Conservation (phyloP, 2,888 invertebrate genomes). For the Latheticus oryzae region DNA sequence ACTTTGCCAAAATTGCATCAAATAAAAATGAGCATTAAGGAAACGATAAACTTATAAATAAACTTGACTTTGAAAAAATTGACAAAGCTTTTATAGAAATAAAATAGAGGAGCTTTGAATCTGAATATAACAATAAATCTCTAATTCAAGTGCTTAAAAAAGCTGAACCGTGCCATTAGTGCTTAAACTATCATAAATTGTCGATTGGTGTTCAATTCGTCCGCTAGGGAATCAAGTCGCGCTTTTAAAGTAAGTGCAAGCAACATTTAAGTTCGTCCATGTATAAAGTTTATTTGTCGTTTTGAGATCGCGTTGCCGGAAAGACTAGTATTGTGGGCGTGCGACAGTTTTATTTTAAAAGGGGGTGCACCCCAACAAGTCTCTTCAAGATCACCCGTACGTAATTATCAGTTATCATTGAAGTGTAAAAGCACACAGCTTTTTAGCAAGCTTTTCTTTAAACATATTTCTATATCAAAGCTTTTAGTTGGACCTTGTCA, state of each 20-base stretch:
- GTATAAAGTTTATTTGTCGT: constrained; percentile 65
- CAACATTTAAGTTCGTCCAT: constrained; percentile 61
- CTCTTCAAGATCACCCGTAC: constrained; percentile 66
- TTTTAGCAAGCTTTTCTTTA: constrained; percentile 64
- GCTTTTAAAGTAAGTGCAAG: constrained; percentile 63
- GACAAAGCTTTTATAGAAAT: constrained; percentile 45
- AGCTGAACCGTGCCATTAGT: constrained; percentile 59
- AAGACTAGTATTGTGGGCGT: constrained; percentile 61
- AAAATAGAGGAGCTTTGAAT: constrained; percentile 60
- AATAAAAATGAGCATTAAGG: constrained; percentile 8
- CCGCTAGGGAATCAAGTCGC: constrained; percentile 56
- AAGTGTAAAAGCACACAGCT: constrained; percentile 63
- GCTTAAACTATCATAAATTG: constrained; percentile 65
- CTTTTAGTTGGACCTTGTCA: constrained; percentile 62
- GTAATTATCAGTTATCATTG: constrained; percentile 66
- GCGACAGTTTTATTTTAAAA: constrained; percentile 64
- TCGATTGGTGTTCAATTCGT: constrained; percentile 62
- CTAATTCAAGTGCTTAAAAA: constrained; percentile 57
- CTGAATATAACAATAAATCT: constrained; percentile 56
- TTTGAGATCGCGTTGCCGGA: constrained; percentile 57
- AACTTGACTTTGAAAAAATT: neutral
- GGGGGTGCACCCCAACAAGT: constrained; percentile 57
- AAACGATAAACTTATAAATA: constrained; percentile 12
- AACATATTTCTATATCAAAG: constrained; percentile 65
- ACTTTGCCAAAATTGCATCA: constrained; percentile 15